Evolutionary conservation across 2,797 vertebrate species (phyloP).

Genomic region (Petrocephalus schoutedeni): DNA sequence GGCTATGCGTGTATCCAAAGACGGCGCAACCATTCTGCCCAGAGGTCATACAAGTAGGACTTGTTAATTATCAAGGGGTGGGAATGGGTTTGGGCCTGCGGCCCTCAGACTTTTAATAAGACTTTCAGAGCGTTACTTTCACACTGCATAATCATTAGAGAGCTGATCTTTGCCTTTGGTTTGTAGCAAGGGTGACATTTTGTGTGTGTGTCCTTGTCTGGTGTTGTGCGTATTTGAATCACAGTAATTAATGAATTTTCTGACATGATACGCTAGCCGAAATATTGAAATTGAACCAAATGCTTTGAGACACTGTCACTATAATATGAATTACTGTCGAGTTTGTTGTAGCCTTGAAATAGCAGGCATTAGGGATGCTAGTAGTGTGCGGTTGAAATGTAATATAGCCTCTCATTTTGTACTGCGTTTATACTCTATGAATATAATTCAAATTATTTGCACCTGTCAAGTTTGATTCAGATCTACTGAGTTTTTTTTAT

Average conservation of each 20-base stretch:
- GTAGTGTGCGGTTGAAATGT: neutral
- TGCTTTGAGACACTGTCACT: neutral
- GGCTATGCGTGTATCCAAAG: constrained; percentile 27
- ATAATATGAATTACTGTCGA: neutral
- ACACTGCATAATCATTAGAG: neutral
- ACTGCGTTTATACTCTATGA: neutral
- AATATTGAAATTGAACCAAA: neutral
- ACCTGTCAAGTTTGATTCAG: neutral
- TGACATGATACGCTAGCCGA: neutral
- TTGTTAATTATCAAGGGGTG: neutral
- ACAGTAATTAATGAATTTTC: constrained; percentile 8
- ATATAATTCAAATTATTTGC: neutral
- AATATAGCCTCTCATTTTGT: neutral
- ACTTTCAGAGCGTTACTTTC: constrained; percentile 1
- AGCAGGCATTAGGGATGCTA: neutral
- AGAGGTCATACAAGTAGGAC: constrained; percentile 38
- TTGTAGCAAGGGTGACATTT: neutral
- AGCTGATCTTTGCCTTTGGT: constrained; percentile 5
- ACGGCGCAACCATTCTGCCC: constrained; percentile 29
- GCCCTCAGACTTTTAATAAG: constrained; percentile 5
- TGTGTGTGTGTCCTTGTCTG: constrained; percentile 3
- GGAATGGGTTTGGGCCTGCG: neutral
- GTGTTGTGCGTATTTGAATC: neutral
- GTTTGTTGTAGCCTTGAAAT: neutral
- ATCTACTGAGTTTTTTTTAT: neutral